These are phyloP conservation scores for Junonia oenone DNA, from an alignment of 2,888 invertebrate genomes.

Conservation along the genomic window DNA sequence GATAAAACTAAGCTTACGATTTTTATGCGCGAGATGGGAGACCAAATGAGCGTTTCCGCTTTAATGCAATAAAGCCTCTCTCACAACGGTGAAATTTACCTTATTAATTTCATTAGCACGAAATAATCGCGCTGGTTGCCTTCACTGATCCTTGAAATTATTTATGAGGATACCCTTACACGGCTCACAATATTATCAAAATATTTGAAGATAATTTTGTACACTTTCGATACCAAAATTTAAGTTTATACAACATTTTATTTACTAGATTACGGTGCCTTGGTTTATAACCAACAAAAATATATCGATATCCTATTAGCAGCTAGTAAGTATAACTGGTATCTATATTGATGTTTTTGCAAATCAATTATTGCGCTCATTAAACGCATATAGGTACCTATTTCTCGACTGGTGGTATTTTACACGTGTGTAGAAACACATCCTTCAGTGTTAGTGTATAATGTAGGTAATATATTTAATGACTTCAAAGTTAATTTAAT, in stretches of 20 bases:
- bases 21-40: constrained; percentile 37
- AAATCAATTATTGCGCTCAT: no score
- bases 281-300: no score
- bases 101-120: constrained; percentile 68
- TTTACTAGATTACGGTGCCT: not conserved
- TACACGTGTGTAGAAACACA: no score
- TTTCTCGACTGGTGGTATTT: no score
- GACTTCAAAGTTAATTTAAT: not conserved
- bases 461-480: no score
- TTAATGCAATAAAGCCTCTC: constrained; percentile 49
- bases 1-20: constrained; percentile 12
- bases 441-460: no score
- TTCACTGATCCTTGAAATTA: constrained; percentile 61
- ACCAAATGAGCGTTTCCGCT: constrained; percentile 48
- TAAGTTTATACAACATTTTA: no score
- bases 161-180: constrained; percentile 47
- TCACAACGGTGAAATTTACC: constrained; percentile 37
- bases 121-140: constrained; percentile 60
- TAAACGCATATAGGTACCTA: no score
- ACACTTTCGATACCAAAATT: constrained; percentile 11
- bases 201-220: constrained; percentile 19
- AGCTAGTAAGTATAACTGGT: no score
- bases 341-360: no score
- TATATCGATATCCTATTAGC: no score
- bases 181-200: constrained; percentile 21